These are phyloP conservation scores for Tachina fera DNA, from an alignment of 2,888 invertebrate species.

Conservation along the genomic window DNA sequence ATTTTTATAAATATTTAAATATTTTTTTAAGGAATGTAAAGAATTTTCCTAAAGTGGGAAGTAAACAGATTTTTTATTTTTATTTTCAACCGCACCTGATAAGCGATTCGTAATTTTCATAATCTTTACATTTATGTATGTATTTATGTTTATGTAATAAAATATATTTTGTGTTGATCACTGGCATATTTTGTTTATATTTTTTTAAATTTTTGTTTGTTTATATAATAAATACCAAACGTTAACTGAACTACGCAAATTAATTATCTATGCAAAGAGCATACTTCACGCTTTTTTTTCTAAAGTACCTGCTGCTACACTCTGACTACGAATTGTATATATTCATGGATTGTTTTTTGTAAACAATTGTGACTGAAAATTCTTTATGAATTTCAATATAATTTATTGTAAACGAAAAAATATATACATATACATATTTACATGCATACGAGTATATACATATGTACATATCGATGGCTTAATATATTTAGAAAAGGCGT, in stretches of 20 bases:
- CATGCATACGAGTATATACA: too few species aligned
- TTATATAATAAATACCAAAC: slow-evolving; percentile 20
- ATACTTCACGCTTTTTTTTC: slow-evolving; percentile 34
- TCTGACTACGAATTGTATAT: slow-evolving; percentile 29
- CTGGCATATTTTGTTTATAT: slow-evolving; percentile 36
- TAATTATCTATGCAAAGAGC: slow-evolving; percentile 65
- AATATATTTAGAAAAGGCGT: too few species aligned
- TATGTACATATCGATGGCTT: too few species aligned
- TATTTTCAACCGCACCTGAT: background rate
- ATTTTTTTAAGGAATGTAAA: background rate
- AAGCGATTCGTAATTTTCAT: slow-evolving; percentile 19
- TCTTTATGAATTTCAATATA: slow-evolving; percentile 50
- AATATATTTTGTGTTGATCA: slow-evolving; percentile 15
- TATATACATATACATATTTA: background rate
- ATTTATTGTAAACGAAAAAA: slow-evolving; percentile 6
- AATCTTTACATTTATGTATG: slow-evolving; percentile 10
- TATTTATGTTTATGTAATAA: background rate
- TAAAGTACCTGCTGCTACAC: slow-evolving; percentile 18
- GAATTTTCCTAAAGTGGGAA: background rate
- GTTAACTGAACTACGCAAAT: slow-evolving; percentile 63
- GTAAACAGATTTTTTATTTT: background rate
- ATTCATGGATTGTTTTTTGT: slow-evolving; percentile 21
- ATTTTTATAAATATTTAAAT: background rate
- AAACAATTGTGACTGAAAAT: slow-evolving; percentile 27
- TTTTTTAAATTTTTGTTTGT: slow-evolving; percentile 6